A percentile compares a stretch with the other conserved stretches of the same genome.
These are phyloP conservation scores for Nematolebias whitei DNA, from an alignment of 2,113 vertebrate genomes.

Conservation along the genomic window DNA sequence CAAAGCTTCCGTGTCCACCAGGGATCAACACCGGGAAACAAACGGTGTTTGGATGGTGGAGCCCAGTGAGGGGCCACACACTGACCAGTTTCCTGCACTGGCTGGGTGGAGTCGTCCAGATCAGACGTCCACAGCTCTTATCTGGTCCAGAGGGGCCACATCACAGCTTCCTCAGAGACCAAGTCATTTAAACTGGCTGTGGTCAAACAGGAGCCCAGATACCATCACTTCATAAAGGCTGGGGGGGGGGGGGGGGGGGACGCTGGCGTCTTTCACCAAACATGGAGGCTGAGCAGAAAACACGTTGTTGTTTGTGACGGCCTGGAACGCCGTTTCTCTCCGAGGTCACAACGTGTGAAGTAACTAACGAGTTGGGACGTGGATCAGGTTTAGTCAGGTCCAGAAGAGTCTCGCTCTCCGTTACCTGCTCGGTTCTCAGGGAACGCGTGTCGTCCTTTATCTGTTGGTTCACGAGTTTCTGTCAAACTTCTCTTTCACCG, in stretches of 20 bases:
- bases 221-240: too few relatives aligned
- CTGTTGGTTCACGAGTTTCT: too few relatives aligned
- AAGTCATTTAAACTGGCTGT: conserved; percentile 54
- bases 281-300: not conserved
- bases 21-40: too few relatives aligned
- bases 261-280: conserved; percentile 2
- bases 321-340: conserved; percentile 18
- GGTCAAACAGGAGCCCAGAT: conserved; percentile 40
- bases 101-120: conserved; percentile 52
- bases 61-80: not conserved
- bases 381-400: too few relatives aligned
- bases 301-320: conserved; percentile 34
- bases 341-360: too few relatives aligned
- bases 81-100: conserved; percentile 50
- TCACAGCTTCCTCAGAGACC: conserved; percentile 71
- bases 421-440: too few relatives aligned
- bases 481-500: too few relatives aligned
- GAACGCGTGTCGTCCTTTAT: not conserved
- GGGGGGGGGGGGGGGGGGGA: too few relatives aligned
- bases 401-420: too few relatives aligned
- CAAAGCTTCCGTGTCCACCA: too few relatives aligned
- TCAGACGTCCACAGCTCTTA: conserved; percentile 64
- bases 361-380: too few relatives aligned
- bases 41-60: conserved; percentile 60
- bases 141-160: conserved; percentile 54